Evolutionary conservation across 2,888 invertebrate species (phyloP), one percentile per base, ranked within the genome.

Genomic region (Sceliomorpha sp.): DNA sequence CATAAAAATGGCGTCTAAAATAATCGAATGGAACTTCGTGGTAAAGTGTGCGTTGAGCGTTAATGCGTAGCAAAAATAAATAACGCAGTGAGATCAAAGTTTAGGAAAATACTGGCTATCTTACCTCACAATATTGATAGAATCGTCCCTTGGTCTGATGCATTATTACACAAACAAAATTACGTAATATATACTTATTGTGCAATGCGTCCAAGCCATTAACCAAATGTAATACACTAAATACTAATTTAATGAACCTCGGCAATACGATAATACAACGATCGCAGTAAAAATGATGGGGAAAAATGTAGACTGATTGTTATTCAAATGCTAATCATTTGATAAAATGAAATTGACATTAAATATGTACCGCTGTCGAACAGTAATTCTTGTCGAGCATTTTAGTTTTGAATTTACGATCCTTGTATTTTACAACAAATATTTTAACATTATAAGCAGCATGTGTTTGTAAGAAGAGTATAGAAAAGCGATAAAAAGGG

Each of bases 101-200:
- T 17, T 1, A 5, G 1, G 7, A 12, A 27, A 12, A 27, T 42
- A 17, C 31, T 15, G 10, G 50, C 12, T 20, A 8, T 71, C 87
- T 87, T 87, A 87, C 87, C 87, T 86, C 73, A 87, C 84, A 48
- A 87, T 80, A 81, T 83, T 85, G 75, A 85, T 75, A 73, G 81
- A 82, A 76, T 78, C 81, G 63, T 87, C 86, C 86, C 81, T 86
- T 56, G 83, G 80, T 83, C 87, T 87, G 82, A 81, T 78, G 82
- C 79, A 77, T 78, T 75, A 76, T 74, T 82, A 83, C 73, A 75
- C 76, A 72, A 76, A 67, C 59, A 59, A 53, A 36, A 63, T 63
- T 47, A 44, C 9, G 44, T 44, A 45, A 15, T 42, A 34, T 48
- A 15, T 31, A 42, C 45, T 9, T 47, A 5, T 36, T 14, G 14